These are phyloP conservation scores for Holotrichia oblita DNA, from an alignment of 1,140 invertebrate species.

Conservation along the genomic window DNA sequence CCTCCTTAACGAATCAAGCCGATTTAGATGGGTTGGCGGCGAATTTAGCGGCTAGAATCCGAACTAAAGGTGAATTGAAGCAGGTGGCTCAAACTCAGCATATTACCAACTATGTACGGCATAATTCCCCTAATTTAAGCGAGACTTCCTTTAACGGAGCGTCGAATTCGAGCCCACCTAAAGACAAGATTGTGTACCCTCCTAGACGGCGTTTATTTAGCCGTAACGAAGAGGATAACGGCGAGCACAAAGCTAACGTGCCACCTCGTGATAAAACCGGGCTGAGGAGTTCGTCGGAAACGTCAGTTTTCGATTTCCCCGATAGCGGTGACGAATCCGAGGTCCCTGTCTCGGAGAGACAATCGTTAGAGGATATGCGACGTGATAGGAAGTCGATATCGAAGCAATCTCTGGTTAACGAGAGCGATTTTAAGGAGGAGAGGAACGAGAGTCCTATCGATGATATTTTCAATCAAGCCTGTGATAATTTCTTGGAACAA, in stretches of 20 bases:
- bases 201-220: slow-evolving; percentile 64
- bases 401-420: slow-evolving; percentile 51
- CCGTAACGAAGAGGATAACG: slow-evolving; percentile 63
- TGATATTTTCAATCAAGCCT: slow-evolving; percentile 64
- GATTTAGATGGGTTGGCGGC: slow-evolving; percentile 67
- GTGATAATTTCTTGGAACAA: slow-evolving; percentile 78
- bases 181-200: slow-evolving; percentile 61
- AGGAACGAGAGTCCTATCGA: slow-evolving; percentile 62
- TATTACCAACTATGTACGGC: slow-evolving; percentile 41
- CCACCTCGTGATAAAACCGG: slow-evolving; percentile 63
- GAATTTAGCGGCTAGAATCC: slow-evolving; percentile 74
- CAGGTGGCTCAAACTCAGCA: slow-evolving; percentile 66
- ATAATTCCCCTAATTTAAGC: slow-evolving; percentile 3
- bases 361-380: slow-evolving; percentile 67
- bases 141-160: slow-evolving; percentile 46
- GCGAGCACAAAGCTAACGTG: slow-evolving; percentile 46
- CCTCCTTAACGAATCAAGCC: slow-evolving; percentile 48
- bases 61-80: slow-evolving; percentile 85
- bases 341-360: slow-evolving; percentile 68
- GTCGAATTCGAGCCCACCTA: slow-evolving; percentile 61
- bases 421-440: slow-evolving; percentile 34
- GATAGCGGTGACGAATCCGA: slow-evolving; percentile 69
- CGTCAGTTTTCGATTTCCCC: slow-evolving; percentile 71
- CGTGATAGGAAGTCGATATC: slow-evolving; percentile 65
- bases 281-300: slow-evolving; percentile 69